phyloP scores from a whole-genome alignment of 2,888 invertebrate species.

The Nomada ferruginata region DNA sequence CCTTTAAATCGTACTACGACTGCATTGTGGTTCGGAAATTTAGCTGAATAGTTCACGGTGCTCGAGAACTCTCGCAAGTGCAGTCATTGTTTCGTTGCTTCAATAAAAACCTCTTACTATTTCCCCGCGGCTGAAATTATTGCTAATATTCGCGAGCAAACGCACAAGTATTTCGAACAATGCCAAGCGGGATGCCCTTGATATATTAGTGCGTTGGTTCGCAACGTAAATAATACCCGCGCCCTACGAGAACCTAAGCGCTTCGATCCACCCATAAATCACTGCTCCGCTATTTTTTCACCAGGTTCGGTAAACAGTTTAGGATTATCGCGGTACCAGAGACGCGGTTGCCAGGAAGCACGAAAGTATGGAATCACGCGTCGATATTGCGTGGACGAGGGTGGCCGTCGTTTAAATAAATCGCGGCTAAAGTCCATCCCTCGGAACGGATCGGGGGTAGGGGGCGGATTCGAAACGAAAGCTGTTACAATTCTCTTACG shows the following conservation, averaged over 20 bases:
- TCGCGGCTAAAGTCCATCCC: constrained; percentile 36
- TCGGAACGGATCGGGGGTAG: neutral
- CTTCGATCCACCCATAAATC: neutral
- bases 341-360: constrained; percentile 22
- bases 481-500: neutral
- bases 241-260: neutral
- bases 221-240: neutral
- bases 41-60: neutral
- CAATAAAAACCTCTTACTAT: constrained; percentile 3
- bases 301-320: constrained; percentile 58
- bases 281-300: neutral
- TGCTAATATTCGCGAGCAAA: neutral
- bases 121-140: neutral
- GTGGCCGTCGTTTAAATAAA: constrained; percentile 48
- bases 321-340: constrained; percentile 61
- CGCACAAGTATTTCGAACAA: neutral
- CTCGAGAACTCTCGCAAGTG: no score
- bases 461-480: neutral
- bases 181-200: neutral
- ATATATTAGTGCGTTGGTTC: neutral
- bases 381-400: constrained; percentile 29
- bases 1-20: constrained; percentile 26
- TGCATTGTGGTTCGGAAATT: neutral
- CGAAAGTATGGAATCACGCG: constrained; percentile 37
- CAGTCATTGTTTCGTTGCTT: neutral